Evolutionary conservation across 1,140 invertebrate genomes (phyloP), one percentile per base, ranked within the genome.

Genomic region (Drosophila elegans): DNA sequence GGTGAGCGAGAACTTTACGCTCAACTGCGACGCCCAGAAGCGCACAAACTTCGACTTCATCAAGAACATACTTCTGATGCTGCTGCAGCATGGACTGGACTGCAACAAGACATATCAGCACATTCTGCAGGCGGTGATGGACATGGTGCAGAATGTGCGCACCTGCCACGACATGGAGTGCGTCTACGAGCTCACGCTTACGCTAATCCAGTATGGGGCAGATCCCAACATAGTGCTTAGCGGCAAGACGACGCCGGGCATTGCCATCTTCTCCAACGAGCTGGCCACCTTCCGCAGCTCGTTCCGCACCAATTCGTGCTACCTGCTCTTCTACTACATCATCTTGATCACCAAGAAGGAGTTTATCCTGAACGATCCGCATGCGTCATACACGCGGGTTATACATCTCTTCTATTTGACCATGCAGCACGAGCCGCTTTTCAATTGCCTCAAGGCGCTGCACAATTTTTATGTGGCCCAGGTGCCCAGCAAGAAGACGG

Each of bases 1-100:
- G 48, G 95, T 95, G 52, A 95, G 94, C 49, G 95, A 96, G 91
- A 96, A 96, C 64, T 95, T 96, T 73, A 95, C 94, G n/a, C 91
- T 96, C 21, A 95, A 94, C 79, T 94, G 93, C 91, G 93, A 94
- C 74, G 91, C 89, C 41, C 93, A 96, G 80, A 96, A 96, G 91
- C 93, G 93, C 64, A 93, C 93, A 57, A 95, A 95, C 81, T 95
- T 95, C 88, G 94, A 95, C 64, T 95, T 95, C 83, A 95, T 95
- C 21, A 94, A 94, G 69, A 95, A 95, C 90, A 93, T 96, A 13
- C 89, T 96, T 48, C 93, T 96, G 29, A 90, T 96, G 34, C 86
- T 96, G 44, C 92, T 96, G 46, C 95, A 95, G 72, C 95, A 96
- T 86, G 95, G 95, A 32, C 92, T 96, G 16, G 95, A 96, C 92